Evolutionary conservation across 2,888 invertebrate species (phyloP), one percentile per base, ranked within the genome.

Genomic region (Andrena bicolor): DNA sequence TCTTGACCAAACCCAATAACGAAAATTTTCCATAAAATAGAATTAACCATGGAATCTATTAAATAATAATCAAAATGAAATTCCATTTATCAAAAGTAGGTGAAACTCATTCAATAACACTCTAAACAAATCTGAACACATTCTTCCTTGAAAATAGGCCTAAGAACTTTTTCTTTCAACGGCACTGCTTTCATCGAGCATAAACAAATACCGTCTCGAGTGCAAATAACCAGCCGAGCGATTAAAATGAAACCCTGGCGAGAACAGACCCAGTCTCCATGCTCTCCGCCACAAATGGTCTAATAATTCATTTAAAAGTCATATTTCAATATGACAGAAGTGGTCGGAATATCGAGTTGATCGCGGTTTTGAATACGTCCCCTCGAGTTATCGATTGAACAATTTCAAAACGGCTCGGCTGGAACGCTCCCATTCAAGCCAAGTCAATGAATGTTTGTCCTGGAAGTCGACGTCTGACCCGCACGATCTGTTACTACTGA

Each of bases 401-500:
- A 49, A 73, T 61, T 81, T 74, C 60, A 60, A 60, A 74, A 65
- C 63, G 49, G 41, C 23, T 63, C 5, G 49, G n/a, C 23, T 61
- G 56, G 26, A 23, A 28, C 48, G 26, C 41, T 35, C 26, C 32
- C 32, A 68, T 72, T 82, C 68, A 61, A 61, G 69, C 51, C 72
- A 56, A 56, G 26, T 63, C 70, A 76, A 71, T 48, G 66, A 69
- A 69, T 56, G 68, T 66, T 64, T 66, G 68, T 68, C 32, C 49
- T 49, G 41, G 35, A 64, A 60, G 51, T 68, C 49, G 13, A 35
- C 28, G 82, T 73, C 82, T 58, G 76, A 82, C 72, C 68, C 51
- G 65, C 23, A 65, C 64, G 72, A 69, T 73, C 82, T 26, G 64
- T 69, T 82, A 73, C 76, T 53, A 76, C 82, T 82, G 73, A 56